Evolutionary conservation across 1,140 invertebrate genomes (phyloP), one percentile per base, ranked within the genome.

Genomic region (Drosophila gunungcola): DNA sequence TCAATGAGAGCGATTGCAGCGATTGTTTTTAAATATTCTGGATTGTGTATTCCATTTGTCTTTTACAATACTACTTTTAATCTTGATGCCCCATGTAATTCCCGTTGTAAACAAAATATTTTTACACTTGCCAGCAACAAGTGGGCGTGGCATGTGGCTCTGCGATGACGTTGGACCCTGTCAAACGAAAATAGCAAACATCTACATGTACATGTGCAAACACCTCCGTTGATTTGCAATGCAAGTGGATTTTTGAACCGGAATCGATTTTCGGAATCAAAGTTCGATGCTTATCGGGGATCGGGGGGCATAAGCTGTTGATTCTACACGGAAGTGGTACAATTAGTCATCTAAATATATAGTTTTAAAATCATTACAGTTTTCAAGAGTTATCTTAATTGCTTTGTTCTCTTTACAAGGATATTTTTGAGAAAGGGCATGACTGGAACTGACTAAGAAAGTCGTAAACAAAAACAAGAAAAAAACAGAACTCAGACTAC

Each of bases 231-330:
- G 64, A 55, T 55, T 41, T 49, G 29, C 43, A 10, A 41, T 58
- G 45, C 69, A 72, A 38, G 45, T 73, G 69, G 54, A 73, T 73
- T 75, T 65, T 75, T 51, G 72, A 75, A 75, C 52, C 72, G 72
- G 60, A 65, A 75, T 75, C 48, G 10, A 75, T 75, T 75, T 63
- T 48, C 29, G 29, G 39, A 57, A 53, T 75, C 72, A 74, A 74
- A 74, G 72, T 74, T 74, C 72, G 70, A 21, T 55, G 57, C 72
- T 74, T 74, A 74, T 74, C 64, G 36, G 13, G 3, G 9, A 48
- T n/a, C 46, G 46, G 12, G 11, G 11, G 46, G 6, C 25, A 48
- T n/a, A 9, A 7, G n/a, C 16, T 21, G 64, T 12, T 52, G 48
- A 32, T 25, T 7, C 4, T 34, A 25, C 32, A 29, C 27, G 58